Percentiles rank a stretch among this genome's conserved stretches.
Evolutionary conservation across 2,888 invertebrate genomes (phyloP).

Genomic region (Cyclophora albipunctata): DNA sequence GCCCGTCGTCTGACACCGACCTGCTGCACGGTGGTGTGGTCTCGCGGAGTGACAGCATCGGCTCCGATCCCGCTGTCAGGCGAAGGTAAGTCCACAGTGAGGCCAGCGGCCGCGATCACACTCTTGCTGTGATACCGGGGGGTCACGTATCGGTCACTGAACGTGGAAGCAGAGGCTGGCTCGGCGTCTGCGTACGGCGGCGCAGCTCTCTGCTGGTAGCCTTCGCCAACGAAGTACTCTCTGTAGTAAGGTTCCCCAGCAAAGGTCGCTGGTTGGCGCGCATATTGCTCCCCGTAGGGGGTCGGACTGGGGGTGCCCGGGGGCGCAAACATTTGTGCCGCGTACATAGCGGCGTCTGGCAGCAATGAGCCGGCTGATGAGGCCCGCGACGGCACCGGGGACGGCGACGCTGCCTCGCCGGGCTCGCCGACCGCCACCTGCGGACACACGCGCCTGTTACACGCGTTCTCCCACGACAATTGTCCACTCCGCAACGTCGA

Average conservation of each 20-base stretch:
- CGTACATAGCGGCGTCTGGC: conserved; percentile 80
- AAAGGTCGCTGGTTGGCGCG: conserved; percentile 75
- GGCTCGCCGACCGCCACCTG: conserved; percentile 74
- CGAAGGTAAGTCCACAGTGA: conserved; percentile 95
- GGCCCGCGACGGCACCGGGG: conserved; percentile 79
- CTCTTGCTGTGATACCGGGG: conserved; percentile 84
- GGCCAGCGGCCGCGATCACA: conserved; percentile 84
- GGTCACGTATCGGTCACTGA: conserved; percentile 81
- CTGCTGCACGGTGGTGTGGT: conserved; percentile 92
- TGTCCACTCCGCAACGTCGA: conserved; percentile 77
- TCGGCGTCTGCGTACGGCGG: conserved; percentile 74
- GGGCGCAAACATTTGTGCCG: conserved; percentile 81
- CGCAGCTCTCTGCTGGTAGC: conserved; percentile 76
- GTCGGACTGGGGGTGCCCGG: conserved; percentile 81
- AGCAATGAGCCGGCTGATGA: conserved; percentile 73
- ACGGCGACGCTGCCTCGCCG: conserved; percentile 77
- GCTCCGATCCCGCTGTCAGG: conserved; percentile 97
- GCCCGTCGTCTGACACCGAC: conserved; percentile 75
- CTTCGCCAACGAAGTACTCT: conserved; percentile 83
- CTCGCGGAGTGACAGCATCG: conserved; percentile 92
- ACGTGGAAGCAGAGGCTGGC: conserved; percentile 77
- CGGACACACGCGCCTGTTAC: conserved; percentile 79
- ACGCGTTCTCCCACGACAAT: conserved; percentile 78
- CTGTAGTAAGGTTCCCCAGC: conserved; percentile 86
- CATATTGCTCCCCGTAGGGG: conserved; percentile 72